Conservation (phyloP, 2,113 vertebrate genomes). For the Oryzias curvinotus region DNA sequence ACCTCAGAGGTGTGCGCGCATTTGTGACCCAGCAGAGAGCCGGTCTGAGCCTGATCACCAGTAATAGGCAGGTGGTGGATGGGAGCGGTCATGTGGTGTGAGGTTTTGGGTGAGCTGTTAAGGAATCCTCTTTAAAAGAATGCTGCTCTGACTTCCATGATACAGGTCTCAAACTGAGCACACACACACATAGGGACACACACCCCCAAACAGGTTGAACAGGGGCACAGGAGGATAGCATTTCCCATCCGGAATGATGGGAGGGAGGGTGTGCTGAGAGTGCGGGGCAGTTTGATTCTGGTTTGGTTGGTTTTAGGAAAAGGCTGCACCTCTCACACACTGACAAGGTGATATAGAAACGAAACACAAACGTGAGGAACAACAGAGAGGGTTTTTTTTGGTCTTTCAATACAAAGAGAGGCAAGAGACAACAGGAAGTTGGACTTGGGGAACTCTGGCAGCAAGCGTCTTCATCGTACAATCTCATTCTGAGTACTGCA, state of each 20-base stretch:
- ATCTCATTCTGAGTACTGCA: slow-evolving; percentile 3
- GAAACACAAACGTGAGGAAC: slow-evolving; percentile 9
- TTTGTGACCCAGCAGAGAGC: slow-evolving; percentile 38
- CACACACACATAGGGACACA: slow-evolving; percentile 22
- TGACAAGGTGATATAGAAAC: slow-evolving; percentile 9
- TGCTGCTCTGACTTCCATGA: slow-evolving; percentile 44
- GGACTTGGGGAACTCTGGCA: slow-evolving; percentile 1
- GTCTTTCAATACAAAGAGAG: slow-evolving; percentile 37
- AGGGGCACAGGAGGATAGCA: slow-evolving; percentile 60
- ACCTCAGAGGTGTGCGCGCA: slow-evolving; percentile 21
- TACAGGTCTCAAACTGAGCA: slow-evolving; percentile 34
- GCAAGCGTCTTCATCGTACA: slow-evolving; percentile 32
- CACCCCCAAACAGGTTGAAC: slow-evolving; percentile 19
- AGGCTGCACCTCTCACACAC: slow-evolving; percentile 82
- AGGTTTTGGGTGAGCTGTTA: slow-evolving; percentile 31
- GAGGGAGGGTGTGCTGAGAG: slow-evolving; percentile 68
- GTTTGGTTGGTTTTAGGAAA: slow-evolving; percentile 94
- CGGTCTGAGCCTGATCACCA: slow-evolving; percentile 6
- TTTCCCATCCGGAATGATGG: slow-evolving; percentile 65
- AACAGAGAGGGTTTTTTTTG: slow-evolving; percentile 2
- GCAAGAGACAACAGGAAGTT: slow-evolving; percentile 28
- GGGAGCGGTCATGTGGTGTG: slow-evolving; percentile 15
- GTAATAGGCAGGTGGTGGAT: slow-evolving; percentile 40
- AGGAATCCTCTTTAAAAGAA: slow-evolving; percentile 50
- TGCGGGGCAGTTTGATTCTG: slow-evolving; percentile 87